Evolutionary conservation across 2,888 invertebrate genomes (phyloP), one percentile per base, ranked within the genome.

Genomic region (Drosophila nigricruria): DNA sequence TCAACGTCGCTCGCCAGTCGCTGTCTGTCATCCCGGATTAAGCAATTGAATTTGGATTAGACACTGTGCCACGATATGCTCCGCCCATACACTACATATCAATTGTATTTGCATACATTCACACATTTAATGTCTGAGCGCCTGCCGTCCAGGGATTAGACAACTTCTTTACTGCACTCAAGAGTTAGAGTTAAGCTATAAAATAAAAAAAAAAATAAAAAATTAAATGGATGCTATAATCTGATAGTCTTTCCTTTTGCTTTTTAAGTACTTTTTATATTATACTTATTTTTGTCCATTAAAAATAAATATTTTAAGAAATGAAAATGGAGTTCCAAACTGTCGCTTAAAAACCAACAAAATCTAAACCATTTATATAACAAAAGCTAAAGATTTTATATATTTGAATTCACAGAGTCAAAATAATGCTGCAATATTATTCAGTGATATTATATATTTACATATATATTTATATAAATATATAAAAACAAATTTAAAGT

Each of bases 11-110:
- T 69, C 74, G 73, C 62, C 27, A 27, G 20, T 16, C 40, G 70
- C 75, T 75, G 73, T 66, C 77, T 79, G 77, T 79, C 80, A 77
- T 62, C 70, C 66, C 62, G 84, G 75, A 79, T 88, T 85, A 77
- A 87, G 77, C 84, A 87, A 81, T 83, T 72, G 81, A 83, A 81
- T 79, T 77, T 75, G 77, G 83, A 86, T 86, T 84, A 81, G 42
- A 50, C 42, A 67, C 18, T 27, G 20, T 16, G 30, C 27, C 36
- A 36, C 40, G 34, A 3, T 27, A 30, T 30, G 27, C 14, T n/a
- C 5, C 23, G 18, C n/a, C 4, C 16, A 36, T 8, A 32, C 10
- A 32, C n/a, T n/a, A n/a, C 32, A 34, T 25, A 65, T 42, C 42
- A 12, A 20, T 32, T 62, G 62, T 66, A 80, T 77, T 62, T 78